Evolutionary conservation across 2,113 vertebrate genomes (phyloP).

Genomic region (Phaethornis superciliosus): DNA sequence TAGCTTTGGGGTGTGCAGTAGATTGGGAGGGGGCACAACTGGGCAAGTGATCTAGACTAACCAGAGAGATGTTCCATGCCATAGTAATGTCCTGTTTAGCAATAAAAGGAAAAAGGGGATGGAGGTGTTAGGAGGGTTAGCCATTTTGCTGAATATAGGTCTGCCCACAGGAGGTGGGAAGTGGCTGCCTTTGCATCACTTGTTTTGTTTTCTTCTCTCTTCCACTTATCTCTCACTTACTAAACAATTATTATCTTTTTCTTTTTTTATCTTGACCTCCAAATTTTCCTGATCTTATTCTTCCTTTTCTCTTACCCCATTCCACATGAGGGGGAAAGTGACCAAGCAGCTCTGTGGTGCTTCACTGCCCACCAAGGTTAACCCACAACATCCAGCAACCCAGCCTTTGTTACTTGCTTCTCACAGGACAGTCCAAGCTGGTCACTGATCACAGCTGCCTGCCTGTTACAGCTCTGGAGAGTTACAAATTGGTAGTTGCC

Average conservation of each 20-base stretch:
- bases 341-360: not conserved
- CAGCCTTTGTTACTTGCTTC: not conserved
- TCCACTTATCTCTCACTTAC: not conserved
- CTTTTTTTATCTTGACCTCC: not conserved
- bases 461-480: not conserved
- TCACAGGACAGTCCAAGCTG: not conserved
- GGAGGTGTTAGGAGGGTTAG: not conserved
- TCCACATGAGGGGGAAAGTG: not conserved
- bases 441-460: not conserved
- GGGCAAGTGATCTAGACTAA: not conserved
- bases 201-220: not conserved
- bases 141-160: not conserved
- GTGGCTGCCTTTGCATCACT: not conserved
- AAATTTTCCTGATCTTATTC: not conserved
- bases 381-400: not conserved
- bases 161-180: not conserved
- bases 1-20: rapidly evolving
- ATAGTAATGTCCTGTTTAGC: rapidly evolving
- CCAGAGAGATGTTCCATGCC: not conserved
- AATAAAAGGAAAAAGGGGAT: not conserved
- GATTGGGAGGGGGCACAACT: not conserved
- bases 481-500: not conserved
- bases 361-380: not conserved
- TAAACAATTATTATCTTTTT: not conserved
- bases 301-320: not conserved